phyloP scores from a whole-genome alignment of 2,888 invertebrate species.

The Campoletis raptor region DNA sequence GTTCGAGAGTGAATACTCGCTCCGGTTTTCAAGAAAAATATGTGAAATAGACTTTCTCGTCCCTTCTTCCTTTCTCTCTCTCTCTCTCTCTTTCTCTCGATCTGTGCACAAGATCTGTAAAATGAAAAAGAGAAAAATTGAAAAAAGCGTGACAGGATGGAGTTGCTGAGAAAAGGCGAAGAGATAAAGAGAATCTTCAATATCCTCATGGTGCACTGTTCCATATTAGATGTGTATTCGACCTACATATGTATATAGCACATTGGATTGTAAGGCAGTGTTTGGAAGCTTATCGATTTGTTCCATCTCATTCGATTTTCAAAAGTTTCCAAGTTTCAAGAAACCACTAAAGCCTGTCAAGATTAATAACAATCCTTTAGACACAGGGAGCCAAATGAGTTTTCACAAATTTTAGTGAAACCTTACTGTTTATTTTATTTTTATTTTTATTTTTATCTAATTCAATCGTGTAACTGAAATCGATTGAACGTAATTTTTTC shows the following conservation, averaged over 20 bases:
- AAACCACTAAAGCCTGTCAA: background rate
- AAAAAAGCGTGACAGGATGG: constrained; percentile 30
- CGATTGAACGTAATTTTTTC: no score
- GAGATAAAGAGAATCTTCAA: constrained; percentile 71
- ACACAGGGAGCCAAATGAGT: background rate
- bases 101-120: background rate
- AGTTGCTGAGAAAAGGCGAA: constrained; percentile 42
- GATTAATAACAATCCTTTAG: background rate
- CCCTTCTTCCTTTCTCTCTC: background rate
- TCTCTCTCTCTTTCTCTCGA: background rate
- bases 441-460: no score
- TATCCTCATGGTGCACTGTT: constrained; percentile 47
- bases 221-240: constrained; percentile 59
- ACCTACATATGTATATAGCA: constrained; percentile 78
- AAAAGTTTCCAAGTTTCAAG: background rate
- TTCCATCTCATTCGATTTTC: background rate
- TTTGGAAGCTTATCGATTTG: constrained; percentile 79
- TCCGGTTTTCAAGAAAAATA: constrained; percentile 54
- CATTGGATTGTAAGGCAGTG: constrained; percentile 74
- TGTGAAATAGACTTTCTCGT: constrained; percentile 37
- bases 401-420: background rate
- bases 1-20: constrained; percentile 46
- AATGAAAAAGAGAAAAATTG: constrained; percentile 43
- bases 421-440: no score
- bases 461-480: no score